phyloP scores from a whole-genome alignment of 1,140 invertebrate species.

The Aricia agestis region DNA sequence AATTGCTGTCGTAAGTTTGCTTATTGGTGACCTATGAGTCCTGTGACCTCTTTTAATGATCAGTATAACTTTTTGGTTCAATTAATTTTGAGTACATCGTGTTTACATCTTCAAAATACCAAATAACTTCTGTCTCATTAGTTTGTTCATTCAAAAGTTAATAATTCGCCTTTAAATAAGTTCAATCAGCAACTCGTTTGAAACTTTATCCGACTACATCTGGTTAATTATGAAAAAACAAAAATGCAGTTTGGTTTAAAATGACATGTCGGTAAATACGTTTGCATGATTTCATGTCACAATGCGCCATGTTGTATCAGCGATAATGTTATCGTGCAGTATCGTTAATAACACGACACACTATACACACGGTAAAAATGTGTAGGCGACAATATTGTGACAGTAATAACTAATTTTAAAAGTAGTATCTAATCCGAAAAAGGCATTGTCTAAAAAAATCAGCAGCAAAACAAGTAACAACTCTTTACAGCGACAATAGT shows the following conservation, averaged over 20 bases:
- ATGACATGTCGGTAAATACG: background rate
- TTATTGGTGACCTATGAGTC: background rate
- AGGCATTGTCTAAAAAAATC: too few relatives aligned
- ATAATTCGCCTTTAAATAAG: background rate
- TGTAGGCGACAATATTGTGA: background rate
- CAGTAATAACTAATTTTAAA: background rate
- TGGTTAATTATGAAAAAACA: slow-evolving; percentile 1
- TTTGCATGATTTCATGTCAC: slow-evolving; percentile 7
- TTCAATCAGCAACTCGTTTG: background rate
- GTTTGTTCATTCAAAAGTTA: background rate
- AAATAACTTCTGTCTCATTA: background rate
- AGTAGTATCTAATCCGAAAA: too few relatives aligned
- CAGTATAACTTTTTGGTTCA: background rate
- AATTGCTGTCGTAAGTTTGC: background rate
- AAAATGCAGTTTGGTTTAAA: background rate
- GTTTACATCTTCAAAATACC: too few relatives aligned
- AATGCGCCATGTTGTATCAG: background rate
- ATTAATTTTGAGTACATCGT: too few relatives aligned
- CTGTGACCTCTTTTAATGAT: background rate
- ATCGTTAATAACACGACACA: background rate
- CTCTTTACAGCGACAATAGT: background rate
- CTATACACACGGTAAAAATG: background rate
- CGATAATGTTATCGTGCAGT: slow-evolving; percentile 8
- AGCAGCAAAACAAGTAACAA: too few relatives aligned
- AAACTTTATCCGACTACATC: background rate